Conservation (phyloP, 2,888 invertebrate genomes). For the Brenthis ino region DNA sequence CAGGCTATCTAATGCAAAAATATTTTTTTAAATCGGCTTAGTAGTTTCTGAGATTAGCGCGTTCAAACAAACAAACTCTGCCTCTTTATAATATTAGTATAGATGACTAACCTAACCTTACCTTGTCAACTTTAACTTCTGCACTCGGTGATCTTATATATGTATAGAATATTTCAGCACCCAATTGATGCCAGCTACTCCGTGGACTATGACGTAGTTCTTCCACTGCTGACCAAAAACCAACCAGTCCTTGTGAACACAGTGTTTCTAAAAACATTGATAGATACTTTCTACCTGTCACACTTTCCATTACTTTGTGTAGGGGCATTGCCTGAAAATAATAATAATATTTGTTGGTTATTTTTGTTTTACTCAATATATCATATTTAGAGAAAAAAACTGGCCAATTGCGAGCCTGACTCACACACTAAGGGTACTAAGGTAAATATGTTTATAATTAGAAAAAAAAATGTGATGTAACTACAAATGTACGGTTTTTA, state of each 20-base stretch:
- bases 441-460: too few relatives aligned
- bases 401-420: too few relatives aligned
- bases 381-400: too few relatives aligned
- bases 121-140: conserved; percentile 91
- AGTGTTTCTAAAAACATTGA: conserved; percentile 91
- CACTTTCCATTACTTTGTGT: conserved; percentile 88
- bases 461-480: too few relatives aligned
- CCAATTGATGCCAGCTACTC: conserved; percentile 91
- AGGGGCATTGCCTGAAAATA: conserved; percentile 85
- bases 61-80: too few relatives aligned
- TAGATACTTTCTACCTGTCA: conserved; percentile 90
- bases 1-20: too few relatives aligned
- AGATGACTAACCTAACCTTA: conserved; percentile 41
- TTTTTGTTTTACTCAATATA: neutral
- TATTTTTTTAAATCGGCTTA: too few relatives aligned
- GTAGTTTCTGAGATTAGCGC: too few relatives aligned
- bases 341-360: conserved; percentile 23
- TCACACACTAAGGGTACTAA: too few relatives aligned
- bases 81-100: too few relatives aligned
- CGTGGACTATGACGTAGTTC: conserved; percentile 89
- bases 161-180: conserved; percentile 95
- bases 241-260: conserved; percentile 91
- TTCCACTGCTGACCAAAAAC: conserved; percentile 93
- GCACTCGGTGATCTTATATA: conserved; percentile 91
- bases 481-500: too few relatives aligned